Base-by-base conservation (phyloP, 2,113 vertebrate genomes). In the Myotis davidii region DNA sequence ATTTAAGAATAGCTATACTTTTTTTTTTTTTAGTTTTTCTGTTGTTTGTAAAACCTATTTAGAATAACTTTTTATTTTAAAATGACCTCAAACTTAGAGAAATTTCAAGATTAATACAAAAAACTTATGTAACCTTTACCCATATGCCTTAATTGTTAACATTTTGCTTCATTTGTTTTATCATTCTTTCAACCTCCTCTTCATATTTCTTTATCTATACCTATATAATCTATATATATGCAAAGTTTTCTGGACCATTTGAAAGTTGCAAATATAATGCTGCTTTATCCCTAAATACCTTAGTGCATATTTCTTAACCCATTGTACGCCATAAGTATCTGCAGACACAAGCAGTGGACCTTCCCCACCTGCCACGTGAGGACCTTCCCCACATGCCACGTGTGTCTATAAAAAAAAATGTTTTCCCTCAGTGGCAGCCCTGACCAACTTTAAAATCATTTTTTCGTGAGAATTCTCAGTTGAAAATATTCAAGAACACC, bases 81-180 rank as follows among this genome's bases (percentile, higher is more conserved):
- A 81, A 85, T 89, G 84, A 85, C n/a, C 9, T 90, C 56, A 92
- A 92, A 72, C 10, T 59, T 59, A 88, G 52, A 85, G 20, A 82
- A 67, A 45, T 67, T 61, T 42, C 3, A 50, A 78, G 91, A 65
- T 45, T 20, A 65, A 65, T 37, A 7, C 16, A 67, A 64, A 78
- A 85, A 70, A 1, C 64, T 2, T 39, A 0, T 79, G 4, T 84
- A 81, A 77, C 1, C 2, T 92, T 82, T 88, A 45, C 2, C 1
- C 1, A 18, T 7, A 27, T 37, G 3, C 11, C 25, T 48, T 74
- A n/a, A 37, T 42, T 59, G 1, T 76, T 88, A 88, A n/a, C 39
- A 37, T 86, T 91, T 96, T 87, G 20, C 48, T 34, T 69, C 34
- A 52, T 90, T 94, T 89, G 21, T 56, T 84, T 84, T 59, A 34